Conservation (phyloP, 2,113 vertebrate genomes). For the Rutilus rutilus region DNA sequence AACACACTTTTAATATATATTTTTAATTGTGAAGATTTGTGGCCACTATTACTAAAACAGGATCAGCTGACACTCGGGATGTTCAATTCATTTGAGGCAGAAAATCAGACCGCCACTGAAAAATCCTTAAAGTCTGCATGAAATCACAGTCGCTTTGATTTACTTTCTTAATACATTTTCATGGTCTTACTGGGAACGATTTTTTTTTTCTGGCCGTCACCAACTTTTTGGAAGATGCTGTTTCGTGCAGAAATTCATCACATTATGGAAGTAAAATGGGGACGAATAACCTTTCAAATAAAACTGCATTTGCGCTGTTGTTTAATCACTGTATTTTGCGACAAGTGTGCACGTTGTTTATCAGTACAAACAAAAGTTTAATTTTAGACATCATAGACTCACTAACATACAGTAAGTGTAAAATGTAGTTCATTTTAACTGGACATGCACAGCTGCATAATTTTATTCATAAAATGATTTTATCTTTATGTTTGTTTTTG, state of each 20-base stretch:
- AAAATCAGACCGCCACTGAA: neutral
- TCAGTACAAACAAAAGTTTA: neutral
- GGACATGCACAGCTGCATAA: neutral
- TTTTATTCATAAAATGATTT: neutral
- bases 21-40: neutral
- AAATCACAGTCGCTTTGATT: neutral
- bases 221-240: neutral
- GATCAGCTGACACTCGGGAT: neutral
- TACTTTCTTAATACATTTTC: neutral
- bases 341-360: neutral
- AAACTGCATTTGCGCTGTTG: neutral
- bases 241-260: neutral
- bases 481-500: neutral
- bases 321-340: neutral
- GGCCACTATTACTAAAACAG: neutral
- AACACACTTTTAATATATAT: neutral
- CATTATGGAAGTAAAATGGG: neutral
- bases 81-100: neutral
- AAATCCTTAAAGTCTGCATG: neutral
- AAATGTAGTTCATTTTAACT: conserved; percentile 15
- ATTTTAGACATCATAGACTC: neutral
- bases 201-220: neutral
- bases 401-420: neutral
- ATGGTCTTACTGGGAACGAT: neutral
- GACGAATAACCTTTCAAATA: neutral